Evolutionary conservation across 2,113 vertebrate genomes (phyloP), one percentile per base, ranked within the genome.

Genomic region (Ceratotherium simum): DNA sequence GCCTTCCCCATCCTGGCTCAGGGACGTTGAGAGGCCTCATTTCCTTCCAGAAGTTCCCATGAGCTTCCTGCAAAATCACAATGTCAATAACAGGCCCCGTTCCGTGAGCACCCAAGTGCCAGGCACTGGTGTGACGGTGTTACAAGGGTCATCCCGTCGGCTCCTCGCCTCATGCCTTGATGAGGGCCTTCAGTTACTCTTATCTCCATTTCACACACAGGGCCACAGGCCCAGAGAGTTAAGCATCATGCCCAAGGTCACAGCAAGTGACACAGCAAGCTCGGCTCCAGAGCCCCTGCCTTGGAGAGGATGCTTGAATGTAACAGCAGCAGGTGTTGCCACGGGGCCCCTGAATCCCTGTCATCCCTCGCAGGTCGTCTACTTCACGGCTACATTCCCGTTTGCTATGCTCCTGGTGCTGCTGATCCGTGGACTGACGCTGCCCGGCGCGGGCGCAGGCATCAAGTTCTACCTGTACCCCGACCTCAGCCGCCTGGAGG

Each of bases 401-500:
- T 99, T 99, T 67, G 97, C 99, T 95, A 99, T 99, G 99, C 99
- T 99, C n/a, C 98, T 99, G 90, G 99, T 99, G 92, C 98, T 99
- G 42, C 98, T 99, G 96, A 98, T 99, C 87, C 99, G 99, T 36
- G 99, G 99, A 0, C 99, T 99, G 96, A 99, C 99, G n/a, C 98
- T 99, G 91, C 99, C 99, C 2, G 99, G 99, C 7, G 99, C 99
- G n/a, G 95, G 99, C 29, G 99, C 99, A 93, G 99, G 99, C 98
- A 99, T 99, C 98, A 99, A 99, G 97, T 99, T 99, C 98, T 99
- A 99, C 97, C 99, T 99, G 98, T 99, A 99, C 98, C 99, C 99
- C 0, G 96, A 99, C 97, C 99, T 99, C 96, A 98, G 98, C 87
- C 99, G 99, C 97, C 99, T 99, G 39, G 98, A 98, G 95, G 99